Evolutionary conservation across 1,140 invertebrate species (phyloP).

Genomic region (Cotesia vestalis): DNA sequence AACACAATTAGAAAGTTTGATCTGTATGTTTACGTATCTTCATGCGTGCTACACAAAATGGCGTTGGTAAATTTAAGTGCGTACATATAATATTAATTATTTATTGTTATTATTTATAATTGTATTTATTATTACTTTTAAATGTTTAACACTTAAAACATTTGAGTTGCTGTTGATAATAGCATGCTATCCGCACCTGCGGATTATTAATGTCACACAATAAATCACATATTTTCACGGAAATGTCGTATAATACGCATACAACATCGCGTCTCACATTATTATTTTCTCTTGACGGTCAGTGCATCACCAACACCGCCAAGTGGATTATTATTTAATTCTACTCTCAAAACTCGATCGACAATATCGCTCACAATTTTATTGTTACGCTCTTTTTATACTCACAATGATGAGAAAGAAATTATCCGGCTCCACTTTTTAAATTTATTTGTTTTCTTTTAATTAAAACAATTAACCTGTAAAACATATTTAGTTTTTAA

Average conservation of each 20-base stretch:
- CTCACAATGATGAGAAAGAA: too few species aligned
- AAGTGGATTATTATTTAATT: background rate
- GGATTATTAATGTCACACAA: slow-evolving; percentile 34
- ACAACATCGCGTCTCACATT: slow-evolving; percentile 40
- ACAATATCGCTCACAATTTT: background rate
- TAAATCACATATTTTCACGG: slow-evolving; percentile 42
- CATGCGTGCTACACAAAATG: slow-evolving; percentile 51
- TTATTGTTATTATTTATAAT: slow-evolving; percentile 12
- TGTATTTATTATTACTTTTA: slow-evolving; percentile 2
- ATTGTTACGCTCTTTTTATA: too few species aligned
- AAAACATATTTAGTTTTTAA: too few species aligned
- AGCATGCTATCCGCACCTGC: slow-evolving; percentile 32
- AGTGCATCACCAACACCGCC: slow-evolving; percentile 27
- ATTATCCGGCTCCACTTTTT: too few species aligned
- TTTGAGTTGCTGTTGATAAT: slow-evolving; percentile 9
- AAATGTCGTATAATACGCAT: slow-evolving; percentile 34
- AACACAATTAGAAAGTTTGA: slow-evolving; percentile 52
- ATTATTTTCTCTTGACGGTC: slow-evolving; percentile 18
- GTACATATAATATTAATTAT: slow-evolving; percentile 28
- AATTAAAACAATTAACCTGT: too few species aligned
- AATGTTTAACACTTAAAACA: background rate
- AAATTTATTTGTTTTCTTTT: too few species aligned
- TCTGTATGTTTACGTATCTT: slow-evolving; percentile 49
- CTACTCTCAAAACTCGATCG: background rate
- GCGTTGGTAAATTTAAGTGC: slow-evolving; percentile 44